phyloP scores from a whole-genome alignment of 1,140 invertebrate species.

The Homarus americanus region DNA sequence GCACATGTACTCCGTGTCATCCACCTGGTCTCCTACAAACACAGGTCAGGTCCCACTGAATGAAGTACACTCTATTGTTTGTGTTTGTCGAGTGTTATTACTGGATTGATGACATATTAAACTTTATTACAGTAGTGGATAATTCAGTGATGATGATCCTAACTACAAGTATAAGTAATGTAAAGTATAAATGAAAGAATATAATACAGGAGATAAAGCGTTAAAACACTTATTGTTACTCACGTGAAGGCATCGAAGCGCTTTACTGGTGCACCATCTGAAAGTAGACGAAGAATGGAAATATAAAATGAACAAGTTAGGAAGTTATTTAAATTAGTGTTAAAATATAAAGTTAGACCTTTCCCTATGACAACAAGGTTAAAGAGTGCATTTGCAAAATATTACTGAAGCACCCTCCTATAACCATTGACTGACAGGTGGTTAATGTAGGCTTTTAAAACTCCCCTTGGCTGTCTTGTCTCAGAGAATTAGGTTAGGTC shows the following conservation, averaged over 20 bases:
- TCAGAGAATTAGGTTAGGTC: not conserved
- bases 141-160: not conserved
- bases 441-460: constrained; percentile 1
- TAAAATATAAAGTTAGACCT: not conserved
- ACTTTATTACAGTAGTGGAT: not conserved
- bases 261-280: constrained; percentile 18
- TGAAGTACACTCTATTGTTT: not conserved
- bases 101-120: too few species aligned
- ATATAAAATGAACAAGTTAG: not conserved
- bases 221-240: not conserved
- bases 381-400: too few species aligned
- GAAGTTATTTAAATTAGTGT: not conserved
- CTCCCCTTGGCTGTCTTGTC: not conserved
- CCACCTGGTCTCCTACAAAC: not conserved
- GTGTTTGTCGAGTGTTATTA: not conserved
- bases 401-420: not conserved
- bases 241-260: constrained; percentile 39
- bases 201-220: not conserved
- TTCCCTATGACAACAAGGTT: not conserved
- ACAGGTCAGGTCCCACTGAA: not conserved
- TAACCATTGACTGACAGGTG: not conserved
- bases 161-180: not conserved
- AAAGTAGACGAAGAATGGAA: not conserved
- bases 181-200: not conserved
- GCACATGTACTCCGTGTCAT: too few species aligned